phyloP scores from a whole-genome alignment of 64 coral and sea anemone genomes.

The Hydrozoanthus tunicans region DNA sequence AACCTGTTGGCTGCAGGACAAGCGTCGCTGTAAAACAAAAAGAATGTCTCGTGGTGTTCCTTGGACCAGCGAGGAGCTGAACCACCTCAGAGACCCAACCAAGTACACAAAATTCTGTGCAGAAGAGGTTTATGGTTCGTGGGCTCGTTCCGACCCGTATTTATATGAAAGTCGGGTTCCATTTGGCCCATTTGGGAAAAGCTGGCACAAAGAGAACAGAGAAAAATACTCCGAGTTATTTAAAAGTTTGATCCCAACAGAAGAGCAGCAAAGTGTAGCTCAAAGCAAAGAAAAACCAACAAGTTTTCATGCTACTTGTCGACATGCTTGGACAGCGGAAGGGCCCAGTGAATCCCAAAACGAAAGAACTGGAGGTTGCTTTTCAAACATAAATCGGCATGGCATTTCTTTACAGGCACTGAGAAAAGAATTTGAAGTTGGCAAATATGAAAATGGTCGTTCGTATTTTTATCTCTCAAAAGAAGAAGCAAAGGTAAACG shows the following conservation, averaged over 20 bases:
- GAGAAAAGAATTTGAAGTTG: neutral
- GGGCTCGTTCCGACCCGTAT: conserved; percentile 20
- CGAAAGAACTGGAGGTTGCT: neutral
- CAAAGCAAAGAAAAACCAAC: neutral
- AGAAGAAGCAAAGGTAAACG: neutral
- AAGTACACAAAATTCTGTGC: conserved; percentile 40
- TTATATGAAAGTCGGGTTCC: neutral
- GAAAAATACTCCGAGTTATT: conserved; percentile 2
- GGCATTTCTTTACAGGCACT: neutral
- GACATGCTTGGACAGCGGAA: neutral
- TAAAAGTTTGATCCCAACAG: conserved; percentile 47
- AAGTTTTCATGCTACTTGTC: conserved; percentile 34
- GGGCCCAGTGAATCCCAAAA: no score
- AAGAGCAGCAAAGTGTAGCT: neutral
- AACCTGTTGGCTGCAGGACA: neutral
- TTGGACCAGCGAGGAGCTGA: conserved; percentile 26
- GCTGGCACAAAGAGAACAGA: conserved; percentile 36
- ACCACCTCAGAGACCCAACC: conserved; percentile 37
- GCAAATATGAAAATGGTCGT: neutral
- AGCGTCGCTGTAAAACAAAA: neutral
- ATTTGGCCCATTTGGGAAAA: conserved; percentile 18
- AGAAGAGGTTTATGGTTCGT: conserved; percentile 38
- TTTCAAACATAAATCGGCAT: neutral
- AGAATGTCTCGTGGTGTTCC: conserved; percentile 22
- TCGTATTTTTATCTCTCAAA: neutral